Evolutionary conservation across 2,888 invertebrate genomes (phyloP), one percentile per base, ranked within the genome.

Genomic region (Drosophila peninsularis): DNA sequence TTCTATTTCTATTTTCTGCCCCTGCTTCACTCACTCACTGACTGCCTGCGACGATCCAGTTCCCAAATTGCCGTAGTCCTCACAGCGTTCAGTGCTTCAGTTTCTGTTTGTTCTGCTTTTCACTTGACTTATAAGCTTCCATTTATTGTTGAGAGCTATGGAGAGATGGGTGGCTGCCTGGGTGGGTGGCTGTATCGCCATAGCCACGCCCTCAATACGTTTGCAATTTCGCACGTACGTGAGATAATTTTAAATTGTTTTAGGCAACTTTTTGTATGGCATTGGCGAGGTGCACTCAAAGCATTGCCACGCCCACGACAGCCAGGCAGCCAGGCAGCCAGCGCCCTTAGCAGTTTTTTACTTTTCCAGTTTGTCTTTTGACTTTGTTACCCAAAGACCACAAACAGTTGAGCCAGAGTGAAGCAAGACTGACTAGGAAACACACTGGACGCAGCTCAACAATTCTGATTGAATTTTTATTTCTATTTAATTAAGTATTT

Each of bases 171-270:
- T 37, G 56, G 52, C 39, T 37, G 61, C 47, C 44, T 27, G 58
- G 24, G 60, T 32, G 53, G 21, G 62, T 36, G 45, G 50, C 13
- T 71, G 62, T 73, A 72, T 44, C 45, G 52, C 17, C 17, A 11
- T 36, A 39, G 76, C 80, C 83, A 88, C 84, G 78, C 87, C 81
- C 81, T 86, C 86, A 74, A 86, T 83, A 83, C 88, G 87, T 78
- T 88, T 66, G 87, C 84, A 86, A 84, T 84, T 84, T 84, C 72
- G 69, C 83, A 88, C 88, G 82, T 87, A 87, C 89, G 84, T 85
- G 84, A 85, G 85, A 87, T 88, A 85, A 85, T 88, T 87, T 85
- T 85, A 88, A 85, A 85, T 89, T 75, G 87, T 84, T 86, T 83
- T 85, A 64, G 78, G 69, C 71, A 83, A 82, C 78, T 86, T 83